These are phyloP conservation scores for Hippasteria phrygiana DNA, from an alignment of 53 echinoderm and acorn worm species.

Conservation along the genomic window DNA sequence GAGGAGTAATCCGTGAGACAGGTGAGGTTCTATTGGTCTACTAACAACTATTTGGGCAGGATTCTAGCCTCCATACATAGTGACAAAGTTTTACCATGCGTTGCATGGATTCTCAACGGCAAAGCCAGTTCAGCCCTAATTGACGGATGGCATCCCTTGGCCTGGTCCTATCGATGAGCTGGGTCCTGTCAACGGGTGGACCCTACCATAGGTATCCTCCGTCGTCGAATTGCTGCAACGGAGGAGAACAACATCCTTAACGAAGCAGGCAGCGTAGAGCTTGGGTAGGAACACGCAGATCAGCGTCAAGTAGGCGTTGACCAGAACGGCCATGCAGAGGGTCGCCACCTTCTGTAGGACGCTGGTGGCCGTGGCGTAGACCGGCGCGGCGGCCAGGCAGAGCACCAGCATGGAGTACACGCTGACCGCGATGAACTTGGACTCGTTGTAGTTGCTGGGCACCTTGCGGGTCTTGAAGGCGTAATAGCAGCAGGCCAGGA, in stretches of 20 bases:
- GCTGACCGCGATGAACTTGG: no score
- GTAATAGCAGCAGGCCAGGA: constrained; percentile 12
- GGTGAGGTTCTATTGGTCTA: no score
- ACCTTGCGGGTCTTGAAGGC: background rate
- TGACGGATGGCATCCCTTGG: background rate
- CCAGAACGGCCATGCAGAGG: constrained; percentile 49
- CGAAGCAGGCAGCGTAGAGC: constrained; percentile 39
- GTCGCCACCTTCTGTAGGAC: no score
- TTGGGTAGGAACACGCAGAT: constrained; percentile 63
- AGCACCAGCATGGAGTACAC: no score
- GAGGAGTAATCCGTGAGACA: no score
- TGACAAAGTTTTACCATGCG: no score
- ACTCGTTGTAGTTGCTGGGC: no score
- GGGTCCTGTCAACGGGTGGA: background rate
- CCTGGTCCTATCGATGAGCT: background rate
- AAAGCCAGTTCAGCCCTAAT: no score
- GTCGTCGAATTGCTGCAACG: background rate
- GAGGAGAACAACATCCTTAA: constrained; percentile 4
- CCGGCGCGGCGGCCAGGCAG: constrained; percentile 34
- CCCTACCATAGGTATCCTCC: background rate
- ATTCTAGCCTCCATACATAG: no score
- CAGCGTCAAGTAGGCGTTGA: constrained; percentile 57
- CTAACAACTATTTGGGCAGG: no score
- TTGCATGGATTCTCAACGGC: no score
- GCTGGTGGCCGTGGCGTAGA: constrained; percentile 23